These are phyloP conservation scores for Pogonomyrmex barbatus DNA, from an alignment of 1,140 invertebrate genomes.

Conservation along the genomic window DNA sequence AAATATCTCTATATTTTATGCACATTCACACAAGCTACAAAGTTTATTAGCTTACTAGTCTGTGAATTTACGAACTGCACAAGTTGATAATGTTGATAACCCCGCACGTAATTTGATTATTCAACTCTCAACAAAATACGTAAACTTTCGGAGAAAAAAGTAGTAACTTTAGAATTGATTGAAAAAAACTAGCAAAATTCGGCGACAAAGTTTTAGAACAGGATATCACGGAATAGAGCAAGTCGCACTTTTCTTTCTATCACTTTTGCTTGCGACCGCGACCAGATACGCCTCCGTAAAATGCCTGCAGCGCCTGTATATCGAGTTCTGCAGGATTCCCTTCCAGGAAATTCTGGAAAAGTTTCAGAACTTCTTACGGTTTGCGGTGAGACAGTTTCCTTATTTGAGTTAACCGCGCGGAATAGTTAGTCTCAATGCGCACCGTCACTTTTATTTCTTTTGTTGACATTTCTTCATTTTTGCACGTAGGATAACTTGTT, in stretches of 20 bases:
- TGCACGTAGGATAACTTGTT: not conserved
- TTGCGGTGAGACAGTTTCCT: slow-evolving; percentile 56
- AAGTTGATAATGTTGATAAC: not conserved
- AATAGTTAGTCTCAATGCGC: slow-evolving; percentile 51
- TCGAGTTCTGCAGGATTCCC: slow-evolving; percentile 21
- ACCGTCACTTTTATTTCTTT: slow-evolving; percentile 41
- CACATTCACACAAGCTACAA: not conserved
- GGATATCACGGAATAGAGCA: slow-evolving; percentile 2
- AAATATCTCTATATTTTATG: not conserved
- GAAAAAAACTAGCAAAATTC: not conserved
- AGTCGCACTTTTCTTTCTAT: slow-evolving; percentile 36
- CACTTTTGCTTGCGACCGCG: slow-evolving; percentile 28
- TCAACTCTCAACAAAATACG: not conserved
- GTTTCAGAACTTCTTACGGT: slow-evolving; percentile 46
- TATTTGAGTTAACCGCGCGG: slow-evolving; percentile 69
- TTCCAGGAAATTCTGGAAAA: slow-evolving; percentile 54
- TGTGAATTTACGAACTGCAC: not conserved
- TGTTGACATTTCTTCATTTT: slow-evolving; percentile 44
- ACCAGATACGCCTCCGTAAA: slow-evolving; percentile 60
- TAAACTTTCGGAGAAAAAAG: not conserved
- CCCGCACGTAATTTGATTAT: not conserved
- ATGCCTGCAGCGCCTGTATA: slow-evolving; percentile 11
- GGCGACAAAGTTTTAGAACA: slow-evolving; percentile 13
- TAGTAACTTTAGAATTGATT: slow-evolving; percentile 5
- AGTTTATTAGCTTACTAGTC: not conserved